Evolutionary conservation across 2,888 invertebrate species (phyloP), one percentile per base, ranked within the genome.

Genomic region (Liopterus haemorrhoidalis): DNA sequence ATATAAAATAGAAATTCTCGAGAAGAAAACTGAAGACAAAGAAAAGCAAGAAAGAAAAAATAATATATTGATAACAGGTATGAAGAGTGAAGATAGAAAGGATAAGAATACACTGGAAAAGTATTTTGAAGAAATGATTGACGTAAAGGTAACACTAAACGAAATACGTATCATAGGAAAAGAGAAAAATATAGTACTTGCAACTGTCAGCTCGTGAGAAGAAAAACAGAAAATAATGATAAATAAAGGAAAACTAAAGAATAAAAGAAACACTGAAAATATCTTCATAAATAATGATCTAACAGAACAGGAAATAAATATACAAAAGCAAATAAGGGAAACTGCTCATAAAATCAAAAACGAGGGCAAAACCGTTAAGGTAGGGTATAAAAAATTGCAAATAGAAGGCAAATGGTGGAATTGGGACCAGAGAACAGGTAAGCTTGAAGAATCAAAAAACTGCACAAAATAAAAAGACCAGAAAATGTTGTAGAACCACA

Each of bases 1-100:
- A 20, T n/a, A n/a, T n/a, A 33, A 33, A 14, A 11, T 33, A 11
- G 33, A 33, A 20, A 16, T 14, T 16, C 12, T 18, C 2, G 33
- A 9, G 19, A 16, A 33, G 21, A 4, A 33, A 33, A 33, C 20
- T 33, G 33, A 14, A 33, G 14, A 33, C 20, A 33, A 1, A 9
- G 9, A 33, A 33, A 18, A 33, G 33, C n/a, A n/a, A n/a, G n/a
- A n/a, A n/a, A n/a, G n/a, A n/a, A 33, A 33, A 18, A 33, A 33
- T 18, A 19, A 33, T n/a, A 33, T 33, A 12, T 12, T 33, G 8
- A 33, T 33, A 33, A 33, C 2, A 20, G 33, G 33, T 21, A 16
- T 33, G 5, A 11, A 33, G 12, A 15, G 14, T n/a, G 6, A 33
- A 15, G 16, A 5, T 4, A 33, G 20, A n/a, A 2, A 11, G 20